phyloP scores from a whole-genome alignment of 2,113 vertebrate genomes.

The Seriola quinqueradiata region DNA sequence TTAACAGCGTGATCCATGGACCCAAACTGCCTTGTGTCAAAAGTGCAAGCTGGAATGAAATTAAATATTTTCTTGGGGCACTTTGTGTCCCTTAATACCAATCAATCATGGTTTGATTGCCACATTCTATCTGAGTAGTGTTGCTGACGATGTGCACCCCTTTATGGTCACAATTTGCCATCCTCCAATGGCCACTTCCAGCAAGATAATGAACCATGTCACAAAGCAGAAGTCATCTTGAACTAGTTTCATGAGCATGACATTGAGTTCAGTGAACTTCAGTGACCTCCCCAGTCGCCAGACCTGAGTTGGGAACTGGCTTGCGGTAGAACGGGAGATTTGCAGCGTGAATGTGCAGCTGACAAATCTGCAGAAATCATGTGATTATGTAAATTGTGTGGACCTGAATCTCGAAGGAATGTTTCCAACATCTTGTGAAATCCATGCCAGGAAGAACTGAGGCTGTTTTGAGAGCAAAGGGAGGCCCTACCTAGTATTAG shows the following conservation, averaged over 20 bases:
- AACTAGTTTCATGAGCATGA: no score
- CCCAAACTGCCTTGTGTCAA: neutral
- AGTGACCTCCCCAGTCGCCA: no score
- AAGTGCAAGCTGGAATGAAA: no score
- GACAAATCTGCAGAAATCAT: neutral
- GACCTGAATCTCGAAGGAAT: no score
- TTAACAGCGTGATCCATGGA: neutral
- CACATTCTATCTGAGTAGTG: no score
- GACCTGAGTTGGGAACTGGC: no score
- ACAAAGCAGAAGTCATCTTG: no score
- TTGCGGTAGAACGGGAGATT: neutral
- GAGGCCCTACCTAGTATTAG: neutral
- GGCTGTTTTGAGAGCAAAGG: neutral
- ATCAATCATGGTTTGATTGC: neutral
- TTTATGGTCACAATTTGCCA: neutral
- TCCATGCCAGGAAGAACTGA: no score
- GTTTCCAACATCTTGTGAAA: no score
- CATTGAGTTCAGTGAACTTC: no score
- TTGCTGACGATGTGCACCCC: neutral
- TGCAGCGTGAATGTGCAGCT: no score
- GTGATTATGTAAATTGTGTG: neutral
- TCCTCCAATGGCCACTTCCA: neutral
- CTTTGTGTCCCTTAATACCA: neutral
- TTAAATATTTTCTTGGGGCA: neutral
- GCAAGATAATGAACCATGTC: no score